These are phyloP conservation scores for Lapara coniferarum DNA, from an alignment of 2,888 invertebrate species.

Conservation along the genomic window DNA sequence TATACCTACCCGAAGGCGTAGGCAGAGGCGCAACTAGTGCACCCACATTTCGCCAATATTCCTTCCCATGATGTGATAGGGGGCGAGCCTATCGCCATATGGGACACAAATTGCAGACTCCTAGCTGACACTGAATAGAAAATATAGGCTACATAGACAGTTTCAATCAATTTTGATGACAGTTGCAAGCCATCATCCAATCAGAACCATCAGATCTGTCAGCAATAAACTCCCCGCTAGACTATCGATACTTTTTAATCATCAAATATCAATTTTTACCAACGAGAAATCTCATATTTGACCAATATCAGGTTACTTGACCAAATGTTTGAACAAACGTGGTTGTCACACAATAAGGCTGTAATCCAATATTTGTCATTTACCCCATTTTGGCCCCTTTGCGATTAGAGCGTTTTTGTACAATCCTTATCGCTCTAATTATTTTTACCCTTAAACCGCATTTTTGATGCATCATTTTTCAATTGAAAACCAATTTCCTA, in stretches of 20 bases:
- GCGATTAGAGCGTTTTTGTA: background rate
- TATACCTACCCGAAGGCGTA: no score
- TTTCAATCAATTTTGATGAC: no score
- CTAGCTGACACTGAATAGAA: no score
- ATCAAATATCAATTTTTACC: background rate
- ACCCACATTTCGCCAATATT: no score
- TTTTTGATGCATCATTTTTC: background rate
- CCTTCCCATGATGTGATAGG: no score
- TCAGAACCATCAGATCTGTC: background rate
- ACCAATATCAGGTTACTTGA: constrained; percentile 14
- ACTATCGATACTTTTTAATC: background rate
- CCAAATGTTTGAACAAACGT: constrained; percentile 21
- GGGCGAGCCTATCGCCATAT: no score
- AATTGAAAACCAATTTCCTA: background rate
- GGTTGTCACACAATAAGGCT: constrained; percentile 7
- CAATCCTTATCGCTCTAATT: background rate
- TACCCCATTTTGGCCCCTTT: background rate
- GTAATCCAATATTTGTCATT: constrained; percentile 19
- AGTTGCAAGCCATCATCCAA: no score
- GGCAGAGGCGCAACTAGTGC: no score
- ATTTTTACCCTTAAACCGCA: constrained; percentile 2
- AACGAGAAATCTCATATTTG: background rate
- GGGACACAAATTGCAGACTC: no score
- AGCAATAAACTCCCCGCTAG: background rate
- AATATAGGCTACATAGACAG: no score